phyloP scores from a whole-genome alignment of 2,888 invertebrate species.

The Diarsia rubi region DNA sequence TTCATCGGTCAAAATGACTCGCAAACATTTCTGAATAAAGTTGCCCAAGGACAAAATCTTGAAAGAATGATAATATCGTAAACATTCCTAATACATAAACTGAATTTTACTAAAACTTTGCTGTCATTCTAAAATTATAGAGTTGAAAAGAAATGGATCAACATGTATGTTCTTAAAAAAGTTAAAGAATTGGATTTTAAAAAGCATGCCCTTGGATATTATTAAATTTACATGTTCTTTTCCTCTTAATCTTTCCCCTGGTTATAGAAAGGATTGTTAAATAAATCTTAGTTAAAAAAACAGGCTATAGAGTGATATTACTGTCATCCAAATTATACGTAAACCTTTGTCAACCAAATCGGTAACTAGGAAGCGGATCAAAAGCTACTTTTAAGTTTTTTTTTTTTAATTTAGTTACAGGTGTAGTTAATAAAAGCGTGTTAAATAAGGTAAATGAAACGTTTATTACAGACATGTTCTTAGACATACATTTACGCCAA shows the following conservation, averaged over 20 bases:
- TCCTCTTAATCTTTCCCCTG: not conserved
- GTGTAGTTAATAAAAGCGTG: not conserved
- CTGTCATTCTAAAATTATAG: not conserved
- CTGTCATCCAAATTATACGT: not conserved
- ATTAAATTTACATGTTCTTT: not conserved
- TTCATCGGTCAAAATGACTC: constrained; percentile 33
- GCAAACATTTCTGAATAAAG: constrained; percentile 45
- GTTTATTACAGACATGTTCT: not conserved
- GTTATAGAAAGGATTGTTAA: not conserved
- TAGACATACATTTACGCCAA: not conserved
- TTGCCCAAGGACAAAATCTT: constrained; percentile 5
- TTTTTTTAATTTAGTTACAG: not conserved
- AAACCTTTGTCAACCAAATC: not conserved
- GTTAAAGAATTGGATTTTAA: not conserved
- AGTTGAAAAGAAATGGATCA: not conserved
- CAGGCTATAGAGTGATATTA: no score
- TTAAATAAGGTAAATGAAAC: not conserved
- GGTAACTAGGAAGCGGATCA: not conserved
- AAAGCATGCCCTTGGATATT: not conserved
- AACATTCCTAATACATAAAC: constrained; percentile 12
- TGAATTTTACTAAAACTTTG: not conserved
- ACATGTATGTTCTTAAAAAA: not conserved
- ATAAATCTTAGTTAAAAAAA: not conserved
- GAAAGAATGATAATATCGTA: constrained; percentile 9
- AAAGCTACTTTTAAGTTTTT: not conserved